Conservation (phyloP, 1,140 invertebrate species). For the Phymorhynchus buccinoides region DNA sequence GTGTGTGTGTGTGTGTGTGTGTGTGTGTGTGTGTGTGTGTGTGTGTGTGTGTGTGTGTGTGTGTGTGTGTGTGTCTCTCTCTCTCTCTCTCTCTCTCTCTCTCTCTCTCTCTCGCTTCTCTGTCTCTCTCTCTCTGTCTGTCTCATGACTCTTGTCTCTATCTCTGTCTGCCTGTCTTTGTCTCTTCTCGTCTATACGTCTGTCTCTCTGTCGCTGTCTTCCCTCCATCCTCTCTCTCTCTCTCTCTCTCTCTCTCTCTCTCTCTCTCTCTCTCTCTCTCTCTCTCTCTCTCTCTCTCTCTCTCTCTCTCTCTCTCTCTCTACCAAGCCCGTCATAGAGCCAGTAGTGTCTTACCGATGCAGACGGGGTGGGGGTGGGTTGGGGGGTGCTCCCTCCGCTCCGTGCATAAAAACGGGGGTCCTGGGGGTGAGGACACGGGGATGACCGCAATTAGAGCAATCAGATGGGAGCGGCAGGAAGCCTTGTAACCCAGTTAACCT, state of each 20-base stretch:
- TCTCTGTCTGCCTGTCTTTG: background rate
- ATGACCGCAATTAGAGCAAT: conserved; percentile 34
- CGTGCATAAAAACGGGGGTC: background rate
- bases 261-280: background rate
- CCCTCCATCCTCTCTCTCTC: background rate
- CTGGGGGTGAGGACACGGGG: background rate
- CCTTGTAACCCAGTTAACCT: conserved; percentile 38
- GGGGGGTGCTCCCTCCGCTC: background rate
- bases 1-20: background rate
- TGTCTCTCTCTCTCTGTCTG: background rate
- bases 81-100: conserved; percentile 12
- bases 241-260: conserved; percentile 14
- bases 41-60: background rate
- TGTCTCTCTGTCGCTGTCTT: background rate
- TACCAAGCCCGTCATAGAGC: background rate
- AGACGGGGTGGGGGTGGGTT: no score
- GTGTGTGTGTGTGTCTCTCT: background rate
- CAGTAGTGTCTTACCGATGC: background rate
- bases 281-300: background rate
- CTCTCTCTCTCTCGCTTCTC: background rate
- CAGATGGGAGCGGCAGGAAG: background rate
- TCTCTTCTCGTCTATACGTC: background rate
- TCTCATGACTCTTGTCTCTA: background rate
- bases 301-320: background rate
- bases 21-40: background rate